Conservation (phyloP, 2,888 invertebrate species). For the Dione juno region DNA sequence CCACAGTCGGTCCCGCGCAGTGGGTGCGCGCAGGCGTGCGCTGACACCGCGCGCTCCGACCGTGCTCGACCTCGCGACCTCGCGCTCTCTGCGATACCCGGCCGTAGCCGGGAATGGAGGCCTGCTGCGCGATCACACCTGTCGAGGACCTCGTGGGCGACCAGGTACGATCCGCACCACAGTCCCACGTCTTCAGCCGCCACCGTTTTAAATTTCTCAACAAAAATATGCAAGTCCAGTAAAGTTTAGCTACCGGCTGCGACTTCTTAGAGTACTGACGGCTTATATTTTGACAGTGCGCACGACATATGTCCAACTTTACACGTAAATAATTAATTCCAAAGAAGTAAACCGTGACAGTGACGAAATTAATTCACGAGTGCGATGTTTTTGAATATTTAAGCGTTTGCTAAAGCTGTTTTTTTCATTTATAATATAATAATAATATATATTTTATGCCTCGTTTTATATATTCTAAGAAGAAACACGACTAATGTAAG, state of each 20-base stretch:
- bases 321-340: conserved; percentile 32
- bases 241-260: conserved; percentile 31
- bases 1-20: conserved; percentile 52
- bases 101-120: conserved; percentile 78
- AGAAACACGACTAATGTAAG: not conserved
- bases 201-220: not conserved
- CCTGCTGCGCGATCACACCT: conserved; percentile 76
- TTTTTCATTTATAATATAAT: too few relatives aligned
- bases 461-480: too few relatives aligned
- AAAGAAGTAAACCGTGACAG: conserved; percentile 31
- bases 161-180: conserved; percentile 69
- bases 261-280: conserved; percentile 35
- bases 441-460: too few relatives aligned
- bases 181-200: not conserved
- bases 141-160: conserved; percentile 81
- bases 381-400: conserved; percentile 16
- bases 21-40: conserved; percentile 56
- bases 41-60: conserved; percentile 45
- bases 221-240: conserved; percentile 30
- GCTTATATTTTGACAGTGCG: conserved; percentile 33
- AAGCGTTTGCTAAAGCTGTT: not conserved
- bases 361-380: conserved; percentile 18
- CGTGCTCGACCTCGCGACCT: conserved; percentile 30
- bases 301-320: conserved; percentile 33
- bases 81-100: conserved; percentile 58